phyloP scores from a whole-genome alignment of 2,113 vertebrate species.

The Choloepus hoffmanni region DNA sequence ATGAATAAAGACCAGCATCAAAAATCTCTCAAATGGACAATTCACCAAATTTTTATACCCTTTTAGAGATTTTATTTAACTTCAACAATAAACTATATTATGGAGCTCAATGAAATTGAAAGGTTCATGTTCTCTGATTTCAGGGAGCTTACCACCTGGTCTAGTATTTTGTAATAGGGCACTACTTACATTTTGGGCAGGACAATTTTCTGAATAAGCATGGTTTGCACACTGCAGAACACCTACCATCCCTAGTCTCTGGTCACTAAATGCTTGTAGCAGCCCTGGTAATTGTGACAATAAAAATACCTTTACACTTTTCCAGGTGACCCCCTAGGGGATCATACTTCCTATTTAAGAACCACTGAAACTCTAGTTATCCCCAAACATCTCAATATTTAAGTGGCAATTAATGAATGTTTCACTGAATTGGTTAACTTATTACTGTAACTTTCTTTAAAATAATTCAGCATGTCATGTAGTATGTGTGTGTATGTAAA shows the following conservation, averaged over 20 bases:
- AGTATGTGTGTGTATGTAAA: background rate
- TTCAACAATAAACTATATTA: slow-evolving; percentile 1
- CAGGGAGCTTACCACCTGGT: background rate
- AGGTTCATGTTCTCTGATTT: background rate
- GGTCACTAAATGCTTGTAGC: background rate
- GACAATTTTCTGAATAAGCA: background rate
- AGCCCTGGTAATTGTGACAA: background rate
- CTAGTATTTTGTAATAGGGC: background rate
- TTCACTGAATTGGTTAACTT: slow-evolving; percentile 9
- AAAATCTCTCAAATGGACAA: background rate
- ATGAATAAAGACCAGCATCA: background rate
- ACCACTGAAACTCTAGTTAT: background rate
- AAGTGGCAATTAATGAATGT: slow-evolving; percentile 25
- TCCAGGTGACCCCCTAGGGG: background rate
- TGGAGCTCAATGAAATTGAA: background rate
- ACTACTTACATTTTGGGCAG: background rate
- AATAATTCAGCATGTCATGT: background rate
- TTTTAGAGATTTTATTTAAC: slow-evolving; percentile 17
- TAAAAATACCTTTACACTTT: background rate
- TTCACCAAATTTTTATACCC: background rate
- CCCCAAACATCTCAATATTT: background rate
- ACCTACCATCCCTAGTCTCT: background rate
- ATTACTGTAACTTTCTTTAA: slow-evolving; percentile 7
- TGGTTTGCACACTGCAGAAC: background rate
- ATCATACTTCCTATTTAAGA: background rate